phyloP scores from a whole-genome alignment of 2,797 vertebrate genomes.

The Chlorospingus flavigularis region DNA sequence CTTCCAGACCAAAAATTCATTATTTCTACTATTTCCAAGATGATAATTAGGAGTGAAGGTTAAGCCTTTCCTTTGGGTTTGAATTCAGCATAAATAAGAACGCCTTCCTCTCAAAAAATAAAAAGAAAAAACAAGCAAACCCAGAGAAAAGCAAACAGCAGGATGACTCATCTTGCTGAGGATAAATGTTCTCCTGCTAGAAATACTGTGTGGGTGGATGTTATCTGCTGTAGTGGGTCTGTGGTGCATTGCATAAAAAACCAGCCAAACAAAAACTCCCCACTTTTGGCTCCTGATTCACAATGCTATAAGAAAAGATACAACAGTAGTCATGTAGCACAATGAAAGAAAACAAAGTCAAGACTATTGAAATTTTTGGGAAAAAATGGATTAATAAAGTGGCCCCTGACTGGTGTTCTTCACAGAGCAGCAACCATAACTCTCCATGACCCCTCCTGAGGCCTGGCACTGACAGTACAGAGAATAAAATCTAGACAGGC shows the following conservation, averaged over 20 bases:
- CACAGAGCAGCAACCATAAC: background rate
- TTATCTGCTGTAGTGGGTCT: background rate
- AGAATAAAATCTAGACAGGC: background rate
- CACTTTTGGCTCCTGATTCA: background rate
- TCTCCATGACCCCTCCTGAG: background rate
- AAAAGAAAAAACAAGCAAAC: background rate
- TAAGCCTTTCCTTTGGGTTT: background rate
- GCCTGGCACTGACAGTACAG: background rate
- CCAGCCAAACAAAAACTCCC: accelerated
- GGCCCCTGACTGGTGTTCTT: background rate
- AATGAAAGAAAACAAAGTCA: background rate
- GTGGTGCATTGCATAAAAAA: background rate
- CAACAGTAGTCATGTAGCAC: no score
- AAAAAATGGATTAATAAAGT: background rate
- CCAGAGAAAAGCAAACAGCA: background rate
- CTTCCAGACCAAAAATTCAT: background rate
- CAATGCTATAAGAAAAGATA: background rate
- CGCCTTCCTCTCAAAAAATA: background rate
- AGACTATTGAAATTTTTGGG: background rate
- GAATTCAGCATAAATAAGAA: background rate
- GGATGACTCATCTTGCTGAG: background rate
- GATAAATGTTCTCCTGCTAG: background rate
- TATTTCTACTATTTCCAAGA: background rate
- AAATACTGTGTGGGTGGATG: background rate
- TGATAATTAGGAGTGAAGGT: background rate